These are phyloP conservation scores for Acanthis flammea DNA, from an alignment of 2,797 vertebrate genomes.

Conservation along the genomic window DNA sequence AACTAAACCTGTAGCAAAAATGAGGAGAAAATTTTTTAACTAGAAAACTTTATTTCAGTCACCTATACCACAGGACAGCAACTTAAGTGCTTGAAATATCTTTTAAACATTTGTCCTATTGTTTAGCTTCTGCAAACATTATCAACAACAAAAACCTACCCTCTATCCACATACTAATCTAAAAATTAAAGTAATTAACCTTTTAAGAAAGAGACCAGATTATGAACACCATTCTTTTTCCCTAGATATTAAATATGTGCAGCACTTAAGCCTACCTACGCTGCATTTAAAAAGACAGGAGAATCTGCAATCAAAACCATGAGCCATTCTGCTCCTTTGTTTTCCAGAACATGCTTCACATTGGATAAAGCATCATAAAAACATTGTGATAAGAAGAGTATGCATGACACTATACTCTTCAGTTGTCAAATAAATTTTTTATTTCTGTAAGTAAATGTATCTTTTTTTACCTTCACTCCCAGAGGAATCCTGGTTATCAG, in stretches of 20 bases:
- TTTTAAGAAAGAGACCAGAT: background rate
- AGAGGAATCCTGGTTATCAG: conserved; percentile 92
- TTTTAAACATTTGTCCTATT: background rate
- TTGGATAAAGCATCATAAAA: background rate
- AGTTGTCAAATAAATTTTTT: background rate
- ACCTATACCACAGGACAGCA: background rate
- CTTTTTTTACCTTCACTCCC: conserved; percentile 88
- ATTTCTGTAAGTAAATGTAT: background rate
- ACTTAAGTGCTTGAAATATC: background rate
- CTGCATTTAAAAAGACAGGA: background rate
- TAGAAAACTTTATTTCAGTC: background rate
- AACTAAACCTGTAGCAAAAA: background rate
- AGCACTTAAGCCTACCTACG: background rate
- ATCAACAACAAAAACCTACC: background rate
- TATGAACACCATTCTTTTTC: background rate
- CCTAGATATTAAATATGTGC: background rate
- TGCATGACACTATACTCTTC: background rate
- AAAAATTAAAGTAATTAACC: background rate
- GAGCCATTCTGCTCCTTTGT: background rate
- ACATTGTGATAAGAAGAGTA: background rate
- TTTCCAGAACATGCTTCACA: background rate
- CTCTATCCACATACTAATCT: background rate
- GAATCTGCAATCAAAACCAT: background rate
- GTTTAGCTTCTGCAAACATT: background rate
- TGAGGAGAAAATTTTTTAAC: background rate